A percentile compares a stretch with the other conserved stretches of the same genome.
Evolutionary conservation across 2,888 invertebrate species (phyloP).

Genomic region (Eilema depressum): DNA sequence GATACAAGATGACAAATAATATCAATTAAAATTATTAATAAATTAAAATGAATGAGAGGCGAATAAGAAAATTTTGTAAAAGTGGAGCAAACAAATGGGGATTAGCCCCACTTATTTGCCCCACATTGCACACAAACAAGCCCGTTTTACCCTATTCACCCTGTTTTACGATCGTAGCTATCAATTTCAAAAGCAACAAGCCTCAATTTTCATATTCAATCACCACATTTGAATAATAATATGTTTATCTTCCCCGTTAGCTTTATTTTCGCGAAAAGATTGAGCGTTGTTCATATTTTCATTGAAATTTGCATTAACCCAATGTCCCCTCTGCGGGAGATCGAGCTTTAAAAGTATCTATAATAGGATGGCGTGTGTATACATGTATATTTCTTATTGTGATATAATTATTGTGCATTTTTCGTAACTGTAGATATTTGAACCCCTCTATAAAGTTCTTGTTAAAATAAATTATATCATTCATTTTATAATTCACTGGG

Average conservation of each 20-base stretch:
- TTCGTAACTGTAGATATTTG: background rate
- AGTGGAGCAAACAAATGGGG: too few species aligned
- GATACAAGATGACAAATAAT: too few species aligned
- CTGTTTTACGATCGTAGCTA: background rate
- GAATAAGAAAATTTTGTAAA: too few species aligned
- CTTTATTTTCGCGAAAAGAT: background rate
- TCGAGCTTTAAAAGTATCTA: conserved; percentile 62
- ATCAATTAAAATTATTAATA: too few species aligned
- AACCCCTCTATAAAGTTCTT: conserved; percentile 20
- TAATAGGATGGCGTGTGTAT: conserved; percentile 37
- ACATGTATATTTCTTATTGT: conserved; percentile 41
- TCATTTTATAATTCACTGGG: too few species aligned
- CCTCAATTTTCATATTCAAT: background rate
- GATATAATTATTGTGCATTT: conserved; percentile 47
- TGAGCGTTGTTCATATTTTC: conserved; percentile 11
- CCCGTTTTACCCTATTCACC: background rate
- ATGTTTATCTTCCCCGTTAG: background rate
- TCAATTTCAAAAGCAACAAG: background rate
- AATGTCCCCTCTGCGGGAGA: conserved; percentile 55
- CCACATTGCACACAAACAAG: too few species aligned
- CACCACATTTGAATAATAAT: background rate
- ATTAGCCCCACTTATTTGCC: too few species aligned
- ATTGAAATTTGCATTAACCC: conserved; percentile 49
- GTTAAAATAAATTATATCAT: background rate
- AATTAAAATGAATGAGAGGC: too few species aligned